Base-by-base conservation (phyloP, 1,140 invertebrate genomes). In the Cydia strobilella region DNA sequence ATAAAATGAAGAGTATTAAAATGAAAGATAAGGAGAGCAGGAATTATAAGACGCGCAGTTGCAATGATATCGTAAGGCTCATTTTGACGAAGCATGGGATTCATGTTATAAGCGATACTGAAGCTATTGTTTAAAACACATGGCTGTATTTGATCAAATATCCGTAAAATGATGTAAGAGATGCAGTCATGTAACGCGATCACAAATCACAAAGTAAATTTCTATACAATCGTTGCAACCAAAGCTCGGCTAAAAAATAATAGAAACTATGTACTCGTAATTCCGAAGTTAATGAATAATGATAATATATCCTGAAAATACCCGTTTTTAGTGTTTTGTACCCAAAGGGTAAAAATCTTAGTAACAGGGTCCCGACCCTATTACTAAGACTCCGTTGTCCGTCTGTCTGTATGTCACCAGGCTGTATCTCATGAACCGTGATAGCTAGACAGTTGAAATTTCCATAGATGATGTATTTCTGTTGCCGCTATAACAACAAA, bases 61-160 rank as follows among this genome's bases (percentile, higher is more conserved):
- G 95, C 77, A 95, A 95, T 77, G 95, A 96, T 85, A 94, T 94
- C 42, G 95, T 96, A 9, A 95, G 95, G 79, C 94, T 96, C 89
- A 96, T 96, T 81, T 92, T 96, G 59, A 96, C 95, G 3, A 95
- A 96, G 82, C 95, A 96, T 79, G 95, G 95, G 15, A 96, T 96
- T 78, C 95, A 96, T 84, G 95, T 96, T 45, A 96, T 96, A 27
- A 96, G 95, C 81, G 95, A 96, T 84, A 95, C 95, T 45, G 96
- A 96, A 83, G 96, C 95, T 63, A 95, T 95, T 75, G 95, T 96
- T 80, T 96, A 94, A 79, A 74, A 39, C 35, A 39, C 35, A 9
- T 10, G 35, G 31, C 23, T 42, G 65, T 54, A 15, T 13, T 13
- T 15, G 42, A 3, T 2, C 42, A 15, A 45, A 45, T 45, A 18